phyloP scores from a whole-genome alignment of 2,888 invertebrate genomes.

The Chamaedrilus cognettii region DNA sequence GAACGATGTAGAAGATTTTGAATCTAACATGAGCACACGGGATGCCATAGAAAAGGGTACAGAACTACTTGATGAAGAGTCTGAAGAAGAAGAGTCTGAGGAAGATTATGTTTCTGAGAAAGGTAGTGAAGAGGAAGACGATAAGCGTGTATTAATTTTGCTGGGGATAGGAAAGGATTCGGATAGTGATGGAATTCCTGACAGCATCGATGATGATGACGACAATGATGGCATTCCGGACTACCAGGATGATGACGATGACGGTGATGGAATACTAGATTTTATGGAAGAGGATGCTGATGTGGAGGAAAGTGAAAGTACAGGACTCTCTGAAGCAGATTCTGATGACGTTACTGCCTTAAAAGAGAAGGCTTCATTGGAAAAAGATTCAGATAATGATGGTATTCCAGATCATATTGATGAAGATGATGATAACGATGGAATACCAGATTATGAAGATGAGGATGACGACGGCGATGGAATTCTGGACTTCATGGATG shows the following conservation, averaged over 20 bases:
- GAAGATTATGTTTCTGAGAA: too few species aligned
- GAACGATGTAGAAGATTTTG: constrained; percentile 30
- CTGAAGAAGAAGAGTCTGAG: too few species aligned
- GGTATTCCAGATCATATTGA: constrained; percentile 38
- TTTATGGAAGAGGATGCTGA: constrained; percentile 32
- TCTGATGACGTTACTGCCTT: constrained; percentile 16
- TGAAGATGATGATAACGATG: constrained; percentile 22
- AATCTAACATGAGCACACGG: too few species aligned
- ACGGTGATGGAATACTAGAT: constrained; percentile 26
- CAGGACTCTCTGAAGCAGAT: constrained; percentile 2
- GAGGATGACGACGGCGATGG: constrained; percentile 24
- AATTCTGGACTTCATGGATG: constrained; percentile 38
- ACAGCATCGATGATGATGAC: constrained; percentile 31
- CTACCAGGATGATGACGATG: constrained; percentile 13
- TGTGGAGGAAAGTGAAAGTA: constrained; percentile 27
- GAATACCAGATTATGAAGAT: constrained; percentile 27
- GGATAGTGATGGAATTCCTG: too few species aligned
- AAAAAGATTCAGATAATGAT: constrained; percentile 37
- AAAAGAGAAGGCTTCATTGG: too few species aligned
- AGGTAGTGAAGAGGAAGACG: too few species aligned
- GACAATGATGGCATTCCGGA: constrained; percentile 27
- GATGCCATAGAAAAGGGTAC: background rate
- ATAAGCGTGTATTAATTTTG: too few species aligned
- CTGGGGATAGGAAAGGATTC: too few species aligned
- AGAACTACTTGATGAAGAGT: too few species aligned